Conservation (phyloP, 2,888 invertebrate species). For the Mesopsocus fuscifrons region DNA sequence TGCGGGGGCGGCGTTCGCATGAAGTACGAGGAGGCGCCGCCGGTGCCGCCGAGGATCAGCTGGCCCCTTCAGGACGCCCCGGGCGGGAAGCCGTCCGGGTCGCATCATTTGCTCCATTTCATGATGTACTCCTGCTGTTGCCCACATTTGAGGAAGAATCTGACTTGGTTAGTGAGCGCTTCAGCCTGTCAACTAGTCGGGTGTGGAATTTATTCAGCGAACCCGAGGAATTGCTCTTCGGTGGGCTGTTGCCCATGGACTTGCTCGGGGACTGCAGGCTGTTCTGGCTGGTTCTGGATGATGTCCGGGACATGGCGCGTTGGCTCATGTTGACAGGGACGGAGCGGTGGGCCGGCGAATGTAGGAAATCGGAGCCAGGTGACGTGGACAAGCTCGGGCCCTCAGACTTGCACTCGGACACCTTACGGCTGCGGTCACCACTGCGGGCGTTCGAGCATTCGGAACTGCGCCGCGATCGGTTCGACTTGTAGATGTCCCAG, state of each 20-base stretch:
- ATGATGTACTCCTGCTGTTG: constrained; percentile 7
- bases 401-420: constrained; percentile 54
- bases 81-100: no score
- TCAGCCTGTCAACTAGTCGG: constrained; percentile 59
- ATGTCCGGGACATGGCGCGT: constrained; percentile 38
- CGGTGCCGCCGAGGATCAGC: not conserved
- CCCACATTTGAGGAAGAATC: constrained; percentile 2
- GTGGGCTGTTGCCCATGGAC: constrained; percentile 43
- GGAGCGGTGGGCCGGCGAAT: constrained; percentile 39
- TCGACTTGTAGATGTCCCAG: constrained; percentile 79
- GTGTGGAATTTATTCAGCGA: constrained; percentile 61
- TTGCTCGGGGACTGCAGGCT: constrained; percentile 45
- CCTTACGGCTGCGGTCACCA: constrained; percentile 43
- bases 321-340: constrained; percentile 43
- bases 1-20: not conserved
- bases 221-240: constrained; percentile 28
- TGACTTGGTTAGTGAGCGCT: constrained; percentile 34
- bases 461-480: constrained; percentile 53
- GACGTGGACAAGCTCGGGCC: constrained; percentile 49
- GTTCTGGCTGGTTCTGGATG: constrained; percentile 40
- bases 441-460: constrained; percentile 45
- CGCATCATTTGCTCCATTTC: no score
- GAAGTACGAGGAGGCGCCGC: no score
- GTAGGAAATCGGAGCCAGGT: constrained; percentile 36
- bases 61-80: no score